Conservation (phyloP, 23 tunicate species). For the Diplosoma virens region DNA sequence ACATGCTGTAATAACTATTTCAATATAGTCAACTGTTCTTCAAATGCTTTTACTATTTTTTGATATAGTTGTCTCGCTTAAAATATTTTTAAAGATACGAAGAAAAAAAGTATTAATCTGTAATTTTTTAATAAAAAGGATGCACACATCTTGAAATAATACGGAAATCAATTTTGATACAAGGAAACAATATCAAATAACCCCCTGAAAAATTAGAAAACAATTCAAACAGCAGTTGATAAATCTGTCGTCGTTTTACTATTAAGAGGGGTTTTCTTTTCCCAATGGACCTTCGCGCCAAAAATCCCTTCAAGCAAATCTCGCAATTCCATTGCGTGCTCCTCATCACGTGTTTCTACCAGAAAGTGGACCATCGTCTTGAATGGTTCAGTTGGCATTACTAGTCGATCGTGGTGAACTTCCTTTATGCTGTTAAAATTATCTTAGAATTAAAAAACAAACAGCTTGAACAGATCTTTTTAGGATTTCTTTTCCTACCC, state of each 20-base stretch:
- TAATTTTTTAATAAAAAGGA: no score
- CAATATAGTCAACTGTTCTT: no score
- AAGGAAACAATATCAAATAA: no score
- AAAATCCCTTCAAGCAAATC: neutral
- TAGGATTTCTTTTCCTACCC: neutral
- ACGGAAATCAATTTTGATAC: no score
- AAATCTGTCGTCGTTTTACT: neutral
- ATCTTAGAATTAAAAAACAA: neutral
- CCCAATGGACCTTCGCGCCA: conserved; percentile 17
- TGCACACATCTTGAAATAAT: no score
- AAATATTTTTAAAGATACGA: no score
- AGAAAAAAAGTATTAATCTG: no score
- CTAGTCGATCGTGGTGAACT: conserved; percentile 61
- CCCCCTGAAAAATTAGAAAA: no score
- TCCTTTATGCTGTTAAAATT: conserved; percentile 53
- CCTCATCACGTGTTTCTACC: conserved; percentile 49
- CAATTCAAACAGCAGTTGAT: no score
- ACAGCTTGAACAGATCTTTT: neutral
- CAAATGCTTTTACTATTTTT: no score
- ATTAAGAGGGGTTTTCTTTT: neutral
- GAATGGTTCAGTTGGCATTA: conserved; percentile 39
- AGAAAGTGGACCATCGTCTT: conserved; percentile 37
- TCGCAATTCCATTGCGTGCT: conserved; percentile 22
- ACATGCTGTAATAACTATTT: no score
- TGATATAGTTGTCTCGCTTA: no score